A percentile compares a stretch with the other conserved stretches of the same genome.
Evolutionary conservation across 2,888 invertebrate species (phyloP).

Genomic region (Tipula helvola): DNA sequence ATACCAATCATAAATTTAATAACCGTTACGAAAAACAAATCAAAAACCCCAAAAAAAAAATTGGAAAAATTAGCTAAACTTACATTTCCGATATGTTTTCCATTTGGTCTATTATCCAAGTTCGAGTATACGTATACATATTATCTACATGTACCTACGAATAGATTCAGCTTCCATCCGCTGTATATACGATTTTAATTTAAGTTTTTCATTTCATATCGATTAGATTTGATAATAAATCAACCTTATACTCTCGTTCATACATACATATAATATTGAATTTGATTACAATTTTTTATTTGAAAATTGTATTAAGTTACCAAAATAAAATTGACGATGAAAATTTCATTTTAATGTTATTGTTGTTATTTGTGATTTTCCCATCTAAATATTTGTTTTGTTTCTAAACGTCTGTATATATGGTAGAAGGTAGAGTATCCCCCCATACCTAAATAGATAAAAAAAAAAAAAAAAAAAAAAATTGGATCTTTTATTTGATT

Average conservation of each 20-base stretch:
- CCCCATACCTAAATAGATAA: too few species aligned
- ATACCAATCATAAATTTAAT: conserved; percentile 4
- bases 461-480: neutral
- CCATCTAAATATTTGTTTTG: neutral
- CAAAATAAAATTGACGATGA: neutral
- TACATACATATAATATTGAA: neutral
- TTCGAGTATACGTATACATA: neutral
- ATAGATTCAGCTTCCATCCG: neutral
- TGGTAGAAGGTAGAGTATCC: too few species aligned
- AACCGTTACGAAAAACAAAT: neutral
- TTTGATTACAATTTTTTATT: neutral
- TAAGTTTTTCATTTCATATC: neutral
- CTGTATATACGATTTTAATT: neutral
- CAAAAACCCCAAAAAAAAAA: neutral
- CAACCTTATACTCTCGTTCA: neutral
- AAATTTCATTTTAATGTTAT: neutral
- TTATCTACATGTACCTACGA: neutral
- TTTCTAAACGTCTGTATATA: neutral
- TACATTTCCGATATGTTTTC: neutral
- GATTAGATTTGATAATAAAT: neutral
- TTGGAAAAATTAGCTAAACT: neutral
- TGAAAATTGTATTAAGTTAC: neutral
- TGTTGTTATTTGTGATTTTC: neutral
- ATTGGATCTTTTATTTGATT: neutral
- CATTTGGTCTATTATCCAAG: neutral